phyloP scores from a whole-genome alignment of 2,113 vertebrate species.

The Diadophis punctatus region DNA sequence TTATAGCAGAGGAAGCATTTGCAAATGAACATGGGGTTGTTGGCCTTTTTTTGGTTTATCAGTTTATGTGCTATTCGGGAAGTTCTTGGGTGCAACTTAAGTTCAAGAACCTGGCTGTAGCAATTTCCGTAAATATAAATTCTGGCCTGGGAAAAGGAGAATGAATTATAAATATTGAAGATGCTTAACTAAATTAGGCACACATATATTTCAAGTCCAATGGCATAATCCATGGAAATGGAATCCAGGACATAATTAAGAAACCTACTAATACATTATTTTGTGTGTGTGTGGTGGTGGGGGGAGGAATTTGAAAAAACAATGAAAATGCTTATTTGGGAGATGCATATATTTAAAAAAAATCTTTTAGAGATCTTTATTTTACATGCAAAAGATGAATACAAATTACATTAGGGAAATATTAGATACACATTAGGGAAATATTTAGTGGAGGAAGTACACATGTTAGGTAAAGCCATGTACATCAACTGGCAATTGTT shows the following conservation, averaged over 20 bases:
- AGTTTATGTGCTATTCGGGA: background rate
- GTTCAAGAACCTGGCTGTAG: background rate
- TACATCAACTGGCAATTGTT: background rate
- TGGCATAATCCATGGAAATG: background rate
- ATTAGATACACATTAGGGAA: background rate
- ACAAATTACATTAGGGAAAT: background rate
- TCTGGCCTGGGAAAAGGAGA: background rate
- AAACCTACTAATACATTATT: background rate
- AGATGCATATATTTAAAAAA: background rate
- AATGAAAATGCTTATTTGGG: background rate
- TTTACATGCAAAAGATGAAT: background rate
- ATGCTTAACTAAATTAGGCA: background rate
- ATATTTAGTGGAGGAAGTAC: background rate
- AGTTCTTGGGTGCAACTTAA: background rate
- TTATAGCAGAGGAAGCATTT: background rate
- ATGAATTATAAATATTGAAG: background rate
- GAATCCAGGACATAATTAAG: background rate
- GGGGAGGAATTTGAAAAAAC: background rate
- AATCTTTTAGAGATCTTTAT: background rate
- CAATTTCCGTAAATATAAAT: background rate
- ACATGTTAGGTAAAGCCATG: background rate
- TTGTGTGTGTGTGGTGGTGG: background rate
- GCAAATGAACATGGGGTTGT: background rate
- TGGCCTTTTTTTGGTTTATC: background rate
- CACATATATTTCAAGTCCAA: background rate